Percentiles rank a stretch among this genome's conserved stretches.
Evolutionary conservation across 2,797 vertebrate species (phyloP).

Genomic region (Rhynchonycteris naso): DNA sequence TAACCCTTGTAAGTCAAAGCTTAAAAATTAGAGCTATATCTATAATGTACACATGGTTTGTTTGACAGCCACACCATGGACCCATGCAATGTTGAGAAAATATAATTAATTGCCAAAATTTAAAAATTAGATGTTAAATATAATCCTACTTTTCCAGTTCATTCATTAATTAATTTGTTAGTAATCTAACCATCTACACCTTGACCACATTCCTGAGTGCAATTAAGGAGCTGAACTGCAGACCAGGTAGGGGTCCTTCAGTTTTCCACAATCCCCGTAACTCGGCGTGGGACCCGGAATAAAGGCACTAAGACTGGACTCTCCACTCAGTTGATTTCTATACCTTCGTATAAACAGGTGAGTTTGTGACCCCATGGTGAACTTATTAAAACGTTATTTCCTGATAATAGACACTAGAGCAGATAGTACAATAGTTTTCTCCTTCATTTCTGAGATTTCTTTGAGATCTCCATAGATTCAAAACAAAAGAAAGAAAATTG

Average conservation of each 20-base stretch:
- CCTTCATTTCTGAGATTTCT: neutral
- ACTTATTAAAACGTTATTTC: neutral
- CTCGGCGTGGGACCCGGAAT: neutral
- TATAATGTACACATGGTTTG: neutral
- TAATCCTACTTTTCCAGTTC: neutral
- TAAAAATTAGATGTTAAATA: neutral
- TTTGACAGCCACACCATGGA: neutral
- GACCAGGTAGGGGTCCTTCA: neutral
- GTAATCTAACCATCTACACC: neutral
- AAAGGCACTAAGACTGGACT: neutral
- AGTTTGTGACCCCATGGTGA: neutral
- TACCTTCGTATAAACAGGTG: neutral
- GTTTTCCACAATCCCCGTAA: neutral
- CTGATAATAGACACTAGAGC: neutral
- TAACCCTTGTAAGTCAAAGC: neutral
- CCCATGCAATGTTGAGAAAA: neutral
- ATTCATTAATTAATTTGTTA: neutral
- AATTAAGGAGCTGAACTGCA: neutral
- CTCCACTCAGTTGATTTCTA: neutral
- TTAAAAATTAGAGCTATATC: neutral
- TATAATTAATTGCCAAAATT: neutral
- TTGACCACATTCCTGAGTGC: neutral
- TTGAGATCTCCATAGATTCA: neutral
- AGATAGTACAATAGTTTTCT: neutral
- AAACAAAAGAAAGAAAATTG: neutral